Base-by-base conservation (phyloP, 1,140 invertebrate genomes). In the Antheraea mylitta region DNA sequence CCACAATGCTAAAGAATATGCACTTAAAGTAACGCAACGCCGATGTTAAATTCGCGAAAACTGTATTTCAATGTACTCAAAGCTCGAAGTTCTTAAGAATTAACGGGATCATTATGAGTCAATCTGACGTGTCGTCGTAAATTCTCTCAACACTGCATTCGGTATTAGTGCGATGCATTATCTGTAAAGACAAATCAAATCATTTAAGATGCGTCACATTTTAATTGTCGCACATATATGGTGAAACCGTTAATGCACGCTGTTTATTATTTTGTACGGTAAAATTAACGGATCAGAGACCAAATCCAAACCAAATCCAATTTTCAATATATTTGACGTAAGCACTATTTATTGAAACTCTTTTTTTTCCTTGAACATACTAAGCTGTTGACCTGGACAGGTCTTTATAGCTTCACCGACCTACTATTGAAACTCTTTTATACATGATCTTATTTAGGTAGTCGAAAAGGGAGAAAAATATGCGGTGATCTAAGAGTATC, bases 251-350 rank as follows among this genome's bases (percentile, higher is more conserved):
- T 90, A 85, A 69, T 79, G 79, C 76, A 82, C 79, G 79, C 75
- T 42, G 38, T 42, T 42, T 7, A 82, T 83, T 80, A 83, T 86
- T 88, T 88, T 88, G 87, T 89, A 90, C 88, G 86, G 88, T 85
- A 84, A 82, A 83, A 67, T 71, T 89, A 89, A 90, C 88, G 88
- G 86, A 13, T 53, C 45, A 13, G 11, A 13, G 45, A 16, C 5
- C 45, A 30, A n/a, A n/a, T n/a, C n/a, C n/a, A n/a, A n/a, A n/a
- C n/a, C n/a, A n/a, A n/a, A n/a, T n/a, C n/a, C n/a, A n/a, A n/a
- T n/a, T n/a, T n/a, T n/a, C n/a, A n/a, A n/a, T n/a, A n/a, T n/a
- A n/a, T n/a, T n/a, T n/a, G n/a, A n/a, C n/a, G n/a, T n/a, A n/a
- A n/a, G n/a, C n/a, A n/a, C n/a, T n/a, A n/a, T n/a, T n/a, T n/a